Evolutionary conservation across 2,797 vertebrate genomes (phyloP), one percentile per base, ranked within the genome.

Genomic region (Oreochromis mossambicus): DNA sequence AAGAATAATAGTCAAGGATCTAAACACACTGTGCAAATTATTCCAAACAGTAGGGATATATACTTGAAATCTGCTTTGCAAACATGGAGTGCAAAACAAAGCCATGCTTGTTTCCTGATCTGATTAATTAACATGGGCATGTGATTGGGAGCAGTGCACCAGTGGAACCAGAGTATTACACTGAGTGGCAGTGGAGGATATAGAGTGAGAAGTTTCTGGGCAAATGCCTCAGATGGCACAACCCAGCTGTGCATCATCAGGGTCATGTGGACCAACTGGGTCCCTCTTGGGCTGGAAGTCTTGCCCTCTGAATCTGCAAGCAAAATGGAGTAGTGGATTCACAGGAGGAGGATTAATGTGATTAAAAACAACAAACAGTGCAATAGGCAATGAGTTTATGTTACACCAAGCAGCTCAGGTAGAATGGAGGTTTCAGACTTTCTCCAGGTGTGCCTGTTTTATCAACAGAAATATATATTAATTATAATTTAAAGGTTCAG

Each of bases 201-300:
- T 98, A 97, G 94, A 81, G 94, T 89, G 86, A 97, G 96, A 83
- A 98, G 96, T 68, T 96, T 97, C 88, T 95, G 95, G 66, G 97
- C 96, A 8, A 98, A 96, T 19, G 94, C 94, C 19, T 97, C 94
- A 2, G 98, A 98, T 3, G 98, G 96, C 32, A 98, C 95, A 4
- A 98, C 97, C 98, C 98, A 98, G 83, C 96, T 97, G 91, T 98
- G 98, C 97, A 98, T 98, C 92, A 98, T 97, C 83, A 98, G 94
- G 19, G 96, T 97, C 97, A 98, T 97, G 83, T 97, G 96, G 87
- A 98, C 97, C 80, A 97, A 83, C 92, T 97, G 96, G 34, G 96
- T 95, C 21, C 96, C 96, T 36, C 93, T 92, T 85, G 90, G 89
- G 38, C 93, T 95, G 90, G 90, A 91, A 3, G 97, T 91, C 87